Base-by-base conservation (phyloP, 2,888 invertebrate species). In the Amorpha juglandis region DNA sequence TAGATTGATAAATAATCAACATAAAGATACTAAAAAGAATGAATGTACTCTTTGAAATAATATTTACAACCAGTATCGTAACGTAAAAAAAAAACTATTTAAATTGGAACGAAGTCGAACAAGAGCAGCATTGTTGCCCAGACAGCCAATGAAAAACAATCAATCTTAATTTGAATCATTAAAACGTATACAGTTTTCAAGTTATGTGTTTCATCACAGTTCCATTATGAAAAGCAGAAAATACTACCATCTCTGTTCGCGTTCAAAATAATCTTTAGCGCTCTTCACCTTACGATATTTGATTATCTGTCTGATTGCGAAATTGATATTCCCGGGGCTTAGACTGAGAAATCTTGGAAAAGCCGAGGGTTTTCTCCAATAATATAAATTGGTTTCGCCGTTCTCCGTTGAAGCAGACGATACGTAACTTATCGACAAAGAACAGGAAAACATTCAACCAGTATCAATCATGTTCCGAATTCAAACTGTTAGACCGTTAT, bases 71-170 rank as follows among this genome's bases (percentile, higher is more conserved):
- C 55, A 55, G 9, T 55, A 38, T 35, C 53, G 16, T 33, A 55
- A 38, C 35, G 16, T 55, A 35, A 55, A 35, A 55, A 55, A 16
- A 55, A 38, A 55, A n/a, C 35, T 38, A 38, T 55, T 38, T 55
- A 38, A 55, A 55, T 55, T 55, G 38, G 35, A 55, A 35, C 35
- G 55, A 11, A 8, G 53, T 53, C 35, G n/a, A 9, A 55, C 38
- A 55, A 8, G 21, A 21, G 51, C 12, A 21, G 35, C 55, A 55
- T 16, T 55, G 55, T 55, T 55, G 55, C 11, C 35, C 55, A 38
- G 38, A 55, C 55, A 35, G 38, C 55, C 55, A 55, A 38, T 55
- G 55, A 55, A 55, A 55, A 35, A 38, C 55, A 55, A 55, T 55
- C 55, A 16, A 38, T 55, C 38, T 55, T 55, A 53, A 53, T 33